phyloP scores from a whole-genome alignment of 2,888 invertebrate genomes.

The Heteromyza rotundicornis region DNA sequence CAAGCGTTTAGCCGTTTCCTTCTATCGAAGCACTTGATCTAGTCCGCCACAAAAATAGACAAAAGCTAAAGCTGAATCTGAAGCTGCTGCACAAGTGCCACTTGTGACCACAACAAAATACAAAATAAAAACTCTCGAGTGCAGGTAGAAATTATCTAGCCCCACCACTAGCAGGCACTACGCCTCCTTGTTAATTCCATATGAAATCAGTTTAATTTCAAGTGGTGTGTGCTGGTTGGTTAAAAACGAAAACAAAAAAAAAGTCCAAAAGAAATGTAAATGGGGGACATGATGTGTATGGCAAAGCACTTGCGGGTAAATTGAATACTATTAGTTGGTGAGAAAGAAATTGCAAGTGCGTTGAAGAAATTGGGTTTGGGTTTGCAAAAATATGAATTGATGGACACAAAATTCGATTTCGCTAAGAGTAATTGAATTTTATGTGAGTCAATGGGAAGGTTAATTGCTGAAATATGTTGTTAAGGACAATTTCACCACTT shows the following conservation, averaged over 20 bases:
- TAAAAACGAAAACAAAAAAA: not conserved
- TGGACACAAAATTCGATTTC: not conserved
- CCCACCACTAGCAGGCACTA: constrained; percentile 1
- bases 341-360: not conserved
- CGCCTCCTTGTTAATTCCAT: constrained; percentile 21
- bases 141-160: constrained; percentile 9
- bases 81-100: not conserved
- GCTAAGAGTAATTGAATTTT: not conserved
- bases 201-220: constrained; percentile 15
- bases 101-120: not conserved
- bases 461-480: constrained; percentile 10
- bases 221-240: not conserved
- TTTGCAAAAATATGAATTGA: not conserved
- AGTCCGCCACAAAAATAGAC: not conserved
- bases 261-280: not conserved
- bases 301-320: too few species aligned
- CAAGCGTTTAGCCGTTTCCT: constrained; percentile 14
- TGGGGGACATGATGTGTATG: too few species aligned
- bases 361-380: not conserved
- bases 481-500: constrained; percentile 54
- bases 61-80: not conserved
- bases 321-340: too few species aligned
- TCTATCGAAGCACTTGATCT: constrained; percentile 17
- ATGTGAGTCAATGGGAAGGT: not conserved
- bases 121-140: not conserved